phyloP scores from a whole-genome alignment of 2,113 vertebrate genomes.

The Cheilinus undulatus region DNA sequence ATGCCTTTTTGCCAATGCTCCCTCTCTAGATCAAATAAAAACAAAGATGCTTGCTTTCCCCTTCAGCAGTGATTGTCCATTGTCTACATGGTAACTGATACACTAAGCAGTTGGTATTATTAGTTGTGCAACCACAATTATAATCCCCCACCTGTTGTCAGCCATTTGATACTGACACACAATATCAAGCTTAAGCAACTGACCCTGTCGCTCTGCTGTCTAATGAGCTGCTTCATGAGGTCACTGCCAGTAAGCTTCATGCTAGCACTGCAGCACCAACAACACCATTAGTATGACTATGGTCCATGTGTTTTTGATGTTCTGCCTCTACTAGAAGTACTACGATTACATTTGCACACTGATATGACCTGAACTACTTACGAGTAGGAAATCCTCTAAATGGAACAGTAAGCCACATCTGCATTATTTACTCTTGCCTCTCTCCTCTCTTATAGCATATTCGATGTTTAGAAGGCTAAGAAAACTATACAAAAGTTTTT shows the following conservation, averaged over 20 bases:
- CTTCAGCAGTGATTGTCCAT: slow-evolving; percentile 64
- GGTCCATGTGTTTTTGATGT: background rate
- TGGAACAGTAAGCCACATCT: no score
- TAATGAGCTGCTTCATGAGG: slow-evolving; percentile 73
- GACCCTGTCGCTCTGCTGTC: slow-evolving; percentile 62
- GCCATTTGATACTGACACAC: slow-evolving; percentile 74
- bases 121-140: slow-evolving; percentile 66
- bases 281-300: background rate
- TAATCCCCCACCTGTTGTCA: slow-evolving; percentile 80
- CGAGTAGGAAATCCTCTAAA: no score
- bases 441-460: no score
- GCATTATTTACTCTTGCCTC: no score
- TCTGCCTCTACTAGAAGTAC: background rate
- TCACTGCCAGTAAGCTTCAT: slow-evolving; percentile 43
- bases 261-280: slow-evolving; percentile 7
- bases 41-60: slow-evolving; percentile 44
- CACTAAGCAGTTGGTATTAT: slow-evolving; percentile 74
- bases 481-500: no score
- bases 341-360: no score
- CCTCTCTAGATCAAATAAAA: slow-evolving; percentile 54
- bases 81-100: slow-evolving; percentile 70
- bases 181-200: slow-evolving; percentile 70
- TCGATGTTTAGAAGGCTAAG: no score
- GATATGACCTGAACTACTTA: no score
- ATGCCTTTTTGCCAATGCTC: slow-evolving; percentile 29